Conservation (phyloP, 2,888 invertebrate species). For the Nymphalis polychloros region DNA sequence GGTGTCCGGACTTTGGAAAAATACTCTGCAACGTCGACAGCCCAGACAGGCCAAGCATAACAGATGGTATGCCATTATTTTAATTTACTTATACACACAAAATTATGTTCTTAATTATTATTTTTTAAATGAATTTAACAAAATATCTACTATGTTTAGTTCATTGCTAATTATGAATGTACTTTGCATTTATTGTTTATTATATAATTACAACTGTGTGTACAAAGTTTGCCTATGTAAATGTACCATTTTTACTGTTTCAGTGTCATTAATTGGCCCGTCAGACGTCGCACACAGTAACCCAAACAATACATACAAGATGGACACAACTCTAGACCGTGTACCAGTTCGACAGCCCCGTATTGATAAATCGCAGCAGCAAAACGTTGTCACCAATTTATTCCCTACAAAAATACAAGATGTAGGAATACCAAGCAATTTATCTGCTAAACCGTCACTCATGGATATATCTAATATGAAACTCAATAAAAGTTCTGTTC, state of each 20-base stretch:
- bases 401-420: conserved; percentile 21
- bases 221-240: no score
- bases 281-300: conserved; percentile 43
- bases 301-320: conserved; percentile 47
- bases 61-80: conserved; percentile 56
- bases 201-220: no score
- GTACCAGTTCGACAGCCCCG: conserved; percentile 69
- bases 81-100: background rate
- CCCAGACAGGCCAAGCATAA: conserved; percentile 64
- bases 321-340: conserved; percentile 63
- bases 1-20: conserved; percentile 63
- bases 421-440: background rate
- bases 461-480: conserved; percentile 22
- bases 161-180: background rate
- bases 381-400: conserved; percentile 20
- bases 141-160: background rate
- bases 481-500: conserved; percentile 15
- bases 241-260: conserved; percentile 22
- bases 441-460: conserved; percentile 15
- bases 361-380: conserved; percentile 39
- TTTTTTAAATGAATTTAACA: no score
- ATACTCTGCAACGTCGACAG: conserved; percentile 62
- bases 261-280: conserved; percentile 49
- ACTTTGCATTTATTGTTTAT: no score
- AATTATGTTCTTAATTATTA: no score